phyloP scores from a whole-genome alignment of 2,113 vertebrate genomes.

The Onychorhynchus coronatus region DNA sequence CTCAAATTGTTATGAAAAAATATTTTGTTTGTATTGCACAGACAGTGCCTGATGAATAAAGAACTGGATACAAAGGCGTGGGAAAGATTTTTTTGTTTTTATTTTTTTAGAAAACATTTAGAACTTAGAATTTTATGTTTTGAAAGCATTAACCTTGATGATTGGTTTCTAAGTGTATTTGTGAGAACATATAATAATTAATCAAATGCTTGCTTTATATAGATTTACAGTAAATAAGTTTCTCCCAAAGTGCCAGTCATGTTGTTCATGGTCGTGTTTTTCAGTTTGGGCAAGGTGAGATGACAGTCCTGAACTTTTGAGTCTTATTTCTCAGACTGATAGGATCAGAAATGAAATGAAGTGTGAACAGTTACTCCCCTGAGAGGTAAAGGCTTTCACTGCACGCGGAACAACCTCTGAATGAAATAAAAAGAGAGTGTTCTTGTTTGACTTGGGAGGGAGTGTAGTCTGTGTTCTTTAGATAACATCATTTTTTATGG shows the following conservation, averaged over 20 bases:
- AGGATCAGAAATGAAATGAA: slow-evolving; percentile 21
- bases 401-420: background rate
- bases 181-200: background rate
- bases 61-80: background rate
- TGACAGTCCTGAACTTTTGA: background rate
- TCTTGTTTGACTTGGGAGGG: background rate
- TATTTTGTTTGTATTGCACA: background rate
- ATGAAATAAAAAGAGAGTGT: background rate
- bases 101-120: background rate
- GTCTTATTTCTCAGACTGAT: background rate
- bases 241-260: background rate
- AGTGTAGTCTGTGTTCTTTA: background rate
- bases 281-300: background rate
- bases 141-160: background rate
- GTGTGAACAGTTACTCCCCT: background rate
- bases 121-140: background rate
- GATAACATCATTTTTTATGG: background rate
- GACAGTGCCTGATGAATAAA: background rate
- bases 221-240: background rate
- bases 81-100: background rate
- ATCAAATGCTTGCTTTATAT: background rate
- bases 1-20: background rate
- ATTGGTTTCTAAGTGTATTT: background rate
- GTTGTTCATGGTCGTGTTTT: background rate
- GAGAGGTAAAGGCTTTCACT: background rate